These are phyloP conservation scores for Pygoscelis adeliae DNA, from an alignment of 2,113 vertebrate genomes.

Conservation along the genomic window DNA sequence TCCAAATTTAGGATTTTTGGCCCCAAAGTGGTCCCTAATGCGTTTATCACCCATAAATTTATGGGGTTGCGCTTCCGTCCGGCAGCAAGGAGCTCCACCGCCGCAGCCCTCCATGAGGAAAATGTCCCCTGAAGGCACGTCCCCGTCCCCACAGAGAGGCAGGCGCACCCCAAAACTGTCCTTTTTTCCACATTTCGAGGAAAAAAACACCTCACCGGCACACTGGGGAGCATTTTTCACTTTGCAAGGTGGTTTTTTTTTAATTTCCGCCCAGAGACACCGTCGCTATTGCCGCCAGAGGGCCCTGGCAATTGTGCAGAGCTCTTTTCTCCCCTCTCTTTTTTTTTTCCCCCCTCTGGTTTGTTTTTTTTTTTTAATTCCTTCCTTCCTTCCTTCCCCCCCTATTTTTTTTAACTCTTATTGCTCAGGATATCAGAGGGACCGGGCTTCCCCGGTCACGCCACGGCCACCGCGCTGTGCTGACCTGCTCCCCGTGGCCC, in stretches of 20 bases:
- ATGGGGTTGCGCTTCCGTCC: fast-evolving
- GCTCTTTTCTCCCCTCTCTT: background rate
- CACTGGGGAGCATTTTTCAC: background rate
- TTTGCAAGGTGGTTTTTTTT: background rate
- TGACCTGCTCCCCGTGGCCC: background rate
- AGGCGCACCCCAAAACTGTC: fast-evolving
- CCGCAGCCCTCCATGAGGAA: background rate
- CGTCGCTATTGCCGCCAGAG: background rate
- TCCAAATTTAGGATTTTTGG: background rate
- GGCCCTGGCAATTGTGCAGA: background rate
- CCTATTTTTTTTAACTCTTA: background rate
- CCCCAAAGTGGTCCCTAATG: background rate
- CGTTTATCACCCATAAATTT: background rate
- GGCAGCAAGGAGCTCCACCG: background rate
- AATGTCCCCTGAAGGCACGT: background rate
- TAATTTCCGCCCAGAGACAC: background rate
- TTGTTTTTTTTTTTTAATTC: background rate
- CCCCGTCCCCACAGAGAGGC: too few species aligned
- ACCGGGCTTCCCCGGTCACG: background rate
- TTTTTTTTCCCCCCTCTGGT: fast-evolving
- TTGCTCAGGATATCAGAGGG: background rate
- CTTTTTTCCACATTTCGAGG: background rate
- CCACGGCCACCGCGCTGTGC: background rate
- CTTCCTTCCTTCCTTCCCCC: background rate
- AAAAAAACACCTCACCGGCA: fast-evolving